Percentiles rank a stretch among this genome's conserved stretches.
Evolutionary conservation across 2,888 invertebrate species (phyloP).

Genomic region (Mesorhabditis sp.): DNA sequence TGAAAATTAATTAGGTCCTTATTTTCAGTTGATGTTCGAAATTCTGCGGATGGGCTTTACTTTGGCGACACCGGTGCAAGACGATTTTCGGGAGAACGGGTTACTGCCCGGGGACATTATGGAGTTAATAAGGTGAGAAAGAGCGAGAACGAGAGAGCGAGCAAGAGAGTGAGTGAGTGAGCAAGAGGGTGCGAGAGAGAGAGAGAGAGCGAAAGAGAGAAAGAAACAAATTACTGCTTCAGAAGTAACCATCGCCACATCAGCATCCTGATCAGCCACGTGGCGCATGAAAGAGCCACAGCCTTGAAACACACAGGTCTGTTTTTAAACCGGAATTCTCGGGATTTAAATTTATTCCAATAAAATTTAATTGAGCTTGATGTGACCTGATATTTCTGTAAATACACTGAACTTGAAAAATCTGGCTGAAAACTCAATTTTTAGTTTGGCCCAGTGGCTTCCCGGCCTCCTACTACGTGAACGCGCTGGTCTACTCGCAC

Average conservation of each 20-base stretch:
- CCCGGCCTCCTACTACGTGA: background rate
- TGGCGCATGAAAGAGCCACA: background rate
- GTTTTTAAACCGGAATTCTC: background rate
- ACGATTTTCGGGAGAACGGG: background rate
- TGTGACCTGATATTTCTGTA: background rate
- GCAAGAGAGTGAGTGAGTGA: background rate
- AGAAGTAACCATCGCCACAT: background rate
- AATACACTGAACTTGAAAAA: background rate
- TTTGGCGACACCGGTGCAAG: background rate
- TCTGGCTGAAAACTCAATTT: background rate
- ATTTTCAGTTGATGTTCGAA: conserved; percentile 1
- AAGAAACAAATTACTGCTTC: background rate
- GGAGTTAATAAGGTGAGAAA: background rate
- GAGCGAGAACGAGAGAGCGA: background rate
- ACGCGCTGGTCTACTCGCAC: background rate
- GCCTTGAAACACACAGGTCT: background rate
- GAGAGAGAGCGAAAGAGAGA: background rate
- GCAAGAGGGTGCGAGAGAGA: no score
- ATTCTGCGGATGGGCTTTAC: conserved; percentile 5
- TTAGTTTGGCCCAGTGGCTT: background rate
- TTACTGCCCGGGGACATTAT: background rate
- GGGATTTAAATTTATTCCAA: background rate
- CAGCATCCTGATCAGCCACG: conserved; percentile 2
- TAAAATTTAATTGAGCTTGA: background rate
- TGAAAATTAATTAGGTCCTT: background rate